These are phyloP conservation scores for Neogobius melanostomus DNA, from an alignment of 2,113 vertebrate species.

Conservation along the genomic window DNA sequence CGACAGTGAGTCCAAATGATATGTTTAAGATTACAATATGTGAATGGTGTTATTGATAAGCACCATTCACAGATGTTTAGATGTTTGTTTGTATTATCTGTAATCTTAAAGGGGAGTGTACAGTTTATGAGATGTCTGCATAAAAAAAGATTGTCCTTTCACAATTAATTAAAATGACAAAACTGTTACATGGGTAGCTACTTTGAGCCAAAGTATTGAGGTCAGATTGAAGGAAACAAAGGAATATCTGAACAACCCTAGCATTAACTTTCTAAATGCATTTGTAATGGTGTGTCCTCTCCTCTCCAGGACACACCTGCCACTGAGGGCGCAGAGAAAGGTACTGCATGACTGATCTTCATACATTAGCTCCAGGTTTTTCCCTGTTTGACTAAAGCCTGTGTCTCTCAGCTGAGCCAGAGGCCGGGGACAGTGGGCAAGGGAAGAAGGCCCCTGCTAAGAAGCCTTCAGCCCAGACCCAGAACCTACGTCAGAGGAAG, in stretches of 20 bases:
- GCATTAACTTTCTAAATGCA: background rate
- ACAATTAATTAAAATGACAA: no score
- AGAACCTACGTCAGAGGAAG: slow-evolving; percentile 74
- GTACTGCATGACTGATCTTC: slow-evolving; percentile 10
- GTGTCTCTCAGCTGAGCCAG: slow-evolving; percentile 31
- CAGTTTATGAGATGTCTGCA: no score
- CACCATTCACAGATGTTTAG: no score
- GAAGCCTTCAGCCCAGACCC: slow-evolving; percentile 36
- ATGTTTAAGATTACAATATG: no score
- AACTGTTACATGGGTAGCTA: no score
- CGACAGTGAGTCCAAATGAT: no score
- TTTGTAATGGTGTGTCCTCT: slow-evolving; percentile 1
- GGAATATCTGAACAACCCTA: background rate
- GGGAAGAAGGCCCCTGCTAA: slow-evolving; percentile 77
- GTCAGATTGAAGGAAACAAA: no score
- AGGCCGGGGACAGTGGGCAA: slow-evolving; percentile 77
- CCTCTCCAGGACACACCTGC: slow-evolving; percentile 52
- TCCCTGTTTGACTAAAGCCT: background rate
- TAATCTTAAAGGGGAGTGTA: no score
- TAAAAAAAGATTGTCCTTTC: no score
- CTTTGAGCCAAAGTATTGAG: no score
- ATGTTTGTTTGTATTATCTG: no score
- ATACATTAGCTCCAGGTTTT: background rate
- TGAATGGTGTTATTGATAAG: no score
- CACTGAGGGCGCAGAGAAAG: slow-evolving; percentile 50